phyloP scores from a whole-genome alignment of 2,888 invertebrate genomes.

The Sphinx pinastri region DNA sequence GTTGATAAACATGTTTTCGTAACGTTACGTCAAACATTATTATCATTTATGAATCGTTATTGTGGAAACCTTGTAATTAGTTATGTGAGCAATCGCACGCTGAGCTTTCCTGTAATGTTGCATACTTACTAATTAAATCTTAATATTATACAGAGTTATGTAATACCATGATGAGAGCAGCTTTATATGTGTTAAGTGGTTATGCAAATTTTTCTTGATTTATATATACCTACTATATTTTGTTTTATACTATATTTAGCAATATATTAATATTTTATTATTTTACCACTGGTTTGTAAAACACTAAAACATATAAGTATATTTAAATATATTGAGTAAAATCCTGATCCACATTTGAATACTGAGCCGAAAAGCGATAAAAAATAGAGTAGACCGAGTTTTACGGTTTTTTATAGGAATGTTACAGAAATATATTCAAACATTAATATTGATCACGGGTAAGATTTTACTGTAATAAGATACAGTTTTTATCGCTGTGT shows the following conservation, averaged over 20 bases:
- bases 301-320: slow-evolving; percentile 39
- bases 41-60: background rate
- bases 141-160: background rate
- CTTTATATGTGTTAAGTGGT: slow-evolving; percentile 36
- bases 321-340: slow-evolving; percentile 48
- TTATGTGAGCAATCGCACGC: background rate
- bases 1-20: slow-evolving; percentile 3
- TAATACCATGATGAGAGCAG: slow-evolving; percentile 1
- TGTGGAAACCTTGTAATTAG: background rate
- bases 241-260: slow-evolving; percentile 33
- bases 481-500: background rate
- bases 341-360: slow-evolving; percentile 41
- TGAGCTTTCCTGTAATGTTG: slow-evolving; percentile 2
- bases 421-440: background rate
- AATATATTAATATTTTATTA: slow-evolving; percentile 41
- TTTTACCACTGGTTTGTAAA: slow-evolving; percentile 39
- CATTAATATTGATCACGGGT: background rate
- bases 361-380: background rate
- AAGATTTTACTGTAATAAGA: too few relatives aligned
- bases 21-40: slow-evolving; percentile 5
- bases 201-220: slow-evolving; percentile 50
- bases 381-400: background rate
- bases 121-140: background rate
- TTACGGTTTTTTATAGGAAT: background rate
- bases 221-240: slow-evolving; percentile 41